These are phyloP conservation scores for Cephus cinctus DNA, from an alignment of 1,140 invertebrate genomes.

Conservation along the genomic window DNA sequence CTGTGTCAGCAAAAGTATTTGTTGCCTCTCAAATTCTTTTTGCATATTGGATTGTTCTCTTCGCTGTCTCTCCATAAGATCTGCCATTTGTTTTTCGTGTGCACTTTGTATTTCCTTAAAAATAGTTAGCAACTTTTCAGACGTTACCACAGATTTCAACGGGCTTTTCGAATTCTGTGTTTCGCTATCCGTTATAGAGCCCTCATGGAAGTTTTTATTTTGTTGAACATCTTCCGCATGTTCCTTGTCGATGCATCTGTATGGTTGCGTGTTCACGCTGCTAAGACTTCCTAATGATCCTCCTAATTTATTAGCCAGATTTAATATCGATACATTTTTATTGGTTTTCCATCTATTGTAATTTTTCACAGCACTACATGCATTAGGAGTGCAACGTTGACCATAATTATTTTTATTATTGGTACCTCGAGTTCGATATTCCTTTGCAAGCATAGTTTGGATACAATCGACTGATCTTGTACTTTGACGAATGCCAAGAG, in stretches of 20 bases:
- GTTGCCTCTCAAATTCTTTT: slow-evolving; percentile 63
- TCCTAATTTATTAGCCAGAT: slow-evolving; percentile 27
- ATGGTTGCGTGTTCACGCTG: slow-evolving; percentile 11
- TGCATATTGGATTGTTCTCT: slow-evolving; percentile 60
- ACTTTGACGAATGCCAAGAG: slow-evolving; percentile 15
- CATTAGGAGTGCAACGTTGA: slow-evolving; percentile 10
- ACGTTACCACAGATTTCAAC: slow-evolving; percentile 28
- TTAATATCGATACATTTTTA: slow-evolving; percentile 24
- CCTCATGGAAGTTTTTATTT: slow-evolving; percentile 21
- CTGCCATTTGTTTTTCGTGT: slow-evolving; percentile 61
- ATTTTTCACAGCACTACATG: slow-evolving; percentile 19
- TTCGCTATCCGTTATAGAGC: slow-evolving; percentile 12
- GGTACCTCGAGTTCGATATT: slow-evolving; percentile 12
- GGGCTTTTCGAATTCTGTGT: slow-evolving; percentile 8
- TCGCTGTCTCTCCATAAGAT: slow-evolving; percentile 59
- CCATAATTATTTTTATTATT: slow-evolving; percentile 14
- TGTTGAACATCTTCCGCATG: slow-evolving; percentile 31
- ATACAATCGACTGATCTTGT: slow-evolving; percentile 43
- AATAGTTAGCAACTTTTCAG: slow-evolving; percentile 47
- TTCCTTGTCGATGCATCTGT: slow-evolving; percentile 17
- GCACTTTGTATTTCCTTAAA: slow-evolving; percentile 61
- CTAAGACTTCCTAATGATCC: slow-evolving; percentile 24
- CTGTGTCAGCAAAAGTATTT: slow-evolving; percentile 57
- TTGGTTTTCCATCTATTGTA: slow-evolving; percentile 16
- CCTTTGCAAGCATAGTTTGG: slow-evolving; percentile 31